These are phyloP conservation scores for Gibbula magus DNA, from an alignment of 2,888 invertebrate genomes.

Conservation along the genomic window DNA sequence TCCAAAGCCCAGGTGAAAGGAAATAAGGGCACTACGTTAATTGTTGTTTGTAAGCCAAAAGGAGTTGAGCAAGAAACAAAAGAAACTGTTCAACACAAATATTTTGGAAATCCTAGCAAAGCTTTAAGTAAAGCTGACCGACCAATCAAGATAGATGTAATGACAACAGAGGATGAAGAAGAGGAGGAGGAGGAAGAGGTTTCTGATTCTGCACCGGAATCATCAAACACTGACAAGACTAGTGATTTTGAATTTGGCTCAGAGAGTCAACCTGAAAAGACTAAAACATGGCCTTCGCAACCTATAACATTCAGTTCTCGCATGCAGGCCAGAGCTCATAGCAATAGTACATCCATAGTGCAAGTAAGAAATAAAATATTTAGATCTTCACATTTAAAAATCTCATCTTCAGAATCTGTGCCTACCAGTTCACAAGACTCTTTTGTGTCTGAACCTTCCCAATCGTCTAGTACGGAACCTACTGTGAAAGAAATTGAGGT, in stretches of 20 bases:
- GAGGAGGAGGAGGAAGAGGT: conserved; percentile 10
- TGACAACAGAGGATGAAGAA: conserved; percentile 25
- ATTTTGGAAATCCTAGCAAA: conserved; percentile 42
- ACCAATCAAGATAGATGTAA: conserved; percentile 31
- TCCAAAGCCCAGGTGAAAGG: conserved; percentile 53
- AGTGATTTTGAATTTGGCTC: neutral
- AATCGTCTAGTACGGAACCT: neutral
- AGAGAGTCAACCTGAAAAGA: neutral
- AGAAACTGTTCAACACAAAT: conserved; percentile 55
- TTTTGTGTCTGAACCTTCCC: neutral
- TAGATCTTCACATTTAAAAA: neutral
- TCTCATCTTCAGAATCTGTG: neutral
- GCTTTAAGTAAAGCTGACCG: conserved; percentile 35
- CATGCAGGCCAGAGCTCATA: neutral
- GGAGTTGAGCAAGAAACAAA: conserved; percentile 52
- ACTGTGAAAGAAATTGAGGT: conserved; percentile 5
- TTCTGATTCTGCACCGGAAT: neutral
- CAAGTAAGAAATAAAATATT: conserved; percentile 21
- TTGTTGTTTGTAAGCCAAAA: conserved; percentile 67
- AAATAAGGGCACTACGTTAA: conserved; percentile 62
- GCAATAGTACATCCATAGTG: conserved; percentile 1
- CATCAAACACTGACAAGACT: neutral
- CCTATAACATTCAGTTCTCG: neutral
- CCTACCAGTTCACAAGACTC: conserved; percentile 25
- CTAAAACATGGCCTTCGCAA: neutral